Percentiles rank a stretch among this genome's conserved stretches.
Conservation (phyloP, 2,113 vertebrate genomes). For the Thermophis baileyi region DNA sequence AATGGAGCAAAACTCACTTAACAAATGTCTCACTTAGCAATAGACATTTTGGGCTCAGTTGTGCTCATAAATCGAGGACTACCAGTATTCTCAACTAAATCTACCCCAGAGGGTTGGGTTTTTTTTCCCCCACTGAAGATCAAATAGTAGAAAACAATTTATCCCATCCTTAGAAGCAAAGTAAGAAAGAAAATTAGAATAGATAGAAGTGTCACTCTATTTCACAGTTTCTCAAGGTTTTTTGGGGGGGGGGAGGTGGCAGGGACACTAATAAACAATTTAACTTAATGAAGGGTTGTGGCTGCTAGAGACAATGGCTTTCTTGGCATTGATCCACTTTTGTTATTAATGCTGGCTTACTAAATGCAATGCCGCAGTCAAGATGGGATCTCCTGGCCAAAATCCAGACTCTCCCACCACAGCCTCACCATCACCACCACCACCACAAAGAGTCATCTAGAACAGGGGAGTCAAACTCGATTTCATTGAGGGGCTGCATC, state of each 20-base stretch:
- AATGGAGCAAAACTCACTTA: no score
- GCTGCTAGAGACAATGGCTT: background rate
- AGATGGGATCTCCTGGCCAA: background rate
- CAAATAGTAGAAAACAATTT: background rate
- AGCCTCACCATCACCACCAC: background rate
- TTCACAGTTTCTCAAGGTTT: background rate
- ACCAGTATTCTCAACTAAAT: background rate
- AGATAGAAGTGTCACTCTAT: background rate
- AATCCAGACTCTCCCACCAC: background rate
- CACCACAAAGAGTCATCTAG: background rate
- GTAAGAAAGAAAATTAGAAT: background rate
- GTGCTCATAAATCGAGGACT: background rate
- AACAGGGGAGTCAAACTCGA: no score
- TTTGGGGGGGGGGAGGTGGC: background rate
- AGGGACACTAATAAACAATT: background rate
- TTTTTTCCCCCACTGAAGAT: no score
- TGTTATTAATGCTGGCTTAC: background rate
- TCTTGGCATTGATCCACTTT: background rate
- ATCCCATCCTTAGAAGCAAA: background rate
- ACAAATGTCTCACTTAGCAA: no score
- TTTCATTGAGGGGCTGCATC: no score
- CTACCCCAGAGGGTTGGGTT: background rate
- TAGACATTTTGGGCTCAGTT: background rate
- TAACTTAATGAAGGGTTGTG: background rate
- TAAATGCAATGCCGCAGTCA: background rate